Evolutionary conservation across 2,797 vertebrate species (phyloP).

Genomic region (Octomys mimax): DNA sequence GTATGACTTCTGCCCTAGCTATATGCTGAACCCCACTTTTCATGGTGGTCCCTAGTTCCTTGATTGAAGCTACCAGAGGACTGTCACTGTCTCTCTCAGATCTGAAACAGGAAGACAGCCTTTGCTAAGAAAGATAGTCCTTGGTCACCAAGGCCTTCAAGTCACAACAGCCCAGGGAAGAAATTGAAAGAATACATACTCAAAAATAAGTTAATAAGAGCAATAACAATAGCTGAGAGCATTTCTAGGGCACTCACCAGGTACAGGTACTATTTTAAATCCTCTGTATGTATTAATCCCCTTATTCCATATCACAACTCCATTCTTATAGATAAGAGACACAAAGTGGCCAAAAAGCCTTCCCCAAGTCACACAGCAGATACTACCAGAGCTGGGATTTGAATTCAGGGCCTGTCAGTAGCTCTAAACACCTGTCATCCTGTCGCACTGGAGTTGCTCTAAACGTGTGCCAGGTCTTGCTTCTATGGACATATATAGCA

Average conservation of each 20-base stretch:
- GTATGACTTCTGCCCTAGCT: background rate
- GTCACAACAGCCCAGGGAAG: background rate
- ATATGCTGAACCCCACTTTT: background rate
- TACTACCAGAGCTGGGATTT: background rate
- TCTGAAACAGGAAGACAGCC: background rate
- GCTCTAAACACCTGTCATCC: background rate
- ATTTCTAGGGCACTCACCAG: background rate
- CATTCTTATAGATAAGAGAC: background rate
- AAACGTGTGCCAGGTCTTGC: background rate
- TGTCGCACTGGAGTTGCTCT: background rate
- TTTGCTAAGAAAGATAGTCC: background rate
- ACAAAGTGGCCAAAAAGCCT: background rate
- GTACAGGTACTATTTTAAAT: background rate
- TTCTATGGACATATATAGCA: background rate
- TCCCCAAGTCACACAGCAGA: constrained; percentile 16
- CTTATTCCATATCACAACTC: background rate
- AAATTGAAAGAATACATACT: background rate
- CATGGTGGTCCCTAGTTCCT: background rate
- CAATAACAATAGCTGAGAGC: background rate
- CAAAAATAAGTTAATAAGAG: background rate
- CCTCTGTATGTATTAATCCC: background rate
- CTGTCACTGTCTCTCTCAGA: background rate
- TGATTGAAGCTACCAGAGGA: background rate
- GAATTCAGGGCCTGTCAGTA: background rate
- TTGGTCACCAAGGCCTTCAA: background rate